Evolutionary conservation across 2,797 vertebrate species (phyloP).

Genomic region (Gallinago solitaria): DNA sequence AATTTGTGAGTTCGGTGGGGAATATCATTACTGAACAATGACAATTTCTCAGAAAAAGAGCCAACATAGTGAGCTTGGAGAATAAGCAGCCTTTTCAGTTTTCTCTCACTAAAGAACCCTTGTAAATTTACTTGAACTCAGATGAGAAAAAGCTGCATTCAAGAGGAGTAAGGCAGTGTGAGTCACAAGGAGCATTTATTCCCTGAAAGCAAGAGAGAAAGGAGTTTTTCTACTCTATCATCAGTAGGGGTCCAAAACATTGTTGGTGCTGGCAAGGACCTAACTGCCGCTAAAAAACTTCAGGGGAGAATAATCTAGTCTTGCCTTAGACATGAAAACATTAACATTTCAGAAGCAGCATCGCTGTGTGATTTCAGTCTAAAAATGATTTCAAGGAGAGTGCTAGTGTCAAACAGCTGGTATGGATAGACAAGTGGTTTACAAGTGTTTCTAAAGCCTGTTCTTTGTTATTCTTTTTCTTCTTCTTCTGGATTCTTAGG

Average conservation of each 20-base stretch:
- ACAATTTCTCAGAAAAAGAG: slow-evolving; percentile 34
- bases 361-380: neutral
- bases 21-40: slow-evolving; percentile 36
- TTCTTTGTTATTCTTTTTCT: neutral
- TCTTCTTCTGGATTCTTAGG: neutral
- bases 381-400: slow-evolving; percentile 38
- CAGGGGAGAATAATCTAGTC: slow-evolving; percentile 7
- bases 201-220: slow-evolving; percentile 19
- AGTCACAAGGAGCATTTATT: slow-evolving; percentile 37
- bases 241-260: slow-evolving; percentile 17
- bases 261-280: neutral
- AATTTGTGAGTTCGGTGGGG: slow-evolving; percentile 3
- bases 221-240: neutral
- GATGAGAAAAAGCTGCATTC: slow-evolving; percentile 47
- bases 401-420: slow-evolving; percentile 29
- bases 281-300: neutral
- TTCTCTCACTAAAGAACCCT: slow-evolving; percentile 14
- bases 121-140: slow-evolving; percentile 53
- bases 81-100: slow-evolving; percentile 46
- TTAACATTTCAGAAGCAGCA: slow-evolving; percentile 28
- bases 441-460: slow-evolving; percentile 16
- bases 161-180: slow-evolving; percentile 25
- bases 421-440: slow-evolving; percentile 23
- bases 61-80: neutral
- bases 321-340: slow-evolving; percentile 1